phyloP scores from a whole-genome alignment of 2,888 invertebrate species.

The Acleris holmiana region DNA sequence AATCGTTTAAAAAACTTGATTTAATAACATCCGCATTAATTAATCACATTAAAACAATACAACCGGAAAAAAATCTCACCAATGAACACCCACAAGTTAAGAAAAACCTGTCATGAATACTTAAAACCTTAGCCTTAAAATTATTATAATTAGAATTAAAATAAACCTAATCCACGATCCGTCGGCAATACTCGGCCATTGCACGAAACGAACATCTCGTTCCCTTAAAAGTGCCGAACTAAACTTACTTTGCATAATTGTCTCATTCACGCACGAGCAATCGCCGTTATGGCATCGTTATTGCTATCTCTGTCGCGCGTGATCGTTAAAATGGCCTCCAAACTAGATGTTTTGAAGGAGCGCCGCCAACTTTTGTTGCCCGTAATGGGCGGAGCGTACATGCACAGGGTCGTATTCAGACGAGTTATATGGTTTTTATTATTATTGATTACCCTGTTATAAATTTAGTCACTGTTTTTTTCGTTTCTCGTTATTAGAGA shows the following conservation, averaged over 20 bases:
- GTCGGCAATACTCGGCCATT: slow-evolving; percentile 35
- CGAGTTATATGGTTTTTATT: slow-evolving; percentile 2
- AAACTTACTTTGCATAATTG: slow-evolving; percentile 82
- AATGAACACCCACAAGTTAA: no score
- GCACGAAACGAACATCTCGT: slow-evolving; percentile 29
- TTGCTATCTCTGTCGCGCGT: slow-evolving; percentile 71
- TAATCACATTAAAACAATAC: no score
- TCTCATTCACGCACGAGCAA: slow-evolving; percentile 78
- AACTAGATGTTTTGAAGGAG: slow-evolving; percentile 85
- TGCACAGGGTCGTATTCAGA: slow-evolving; percentile 67
- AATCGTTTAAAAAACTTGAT: neutral
- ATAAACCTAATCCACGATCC: slow-evolving; percentile 11
- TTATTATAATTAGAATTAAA: neutral
- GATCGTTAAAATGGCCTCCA: slow-evolving; percentile 84
- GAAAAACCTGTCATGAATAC: neutral
- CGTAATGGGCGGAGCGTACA: slow-evolving; percentile 84
- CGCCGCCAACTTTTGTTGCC: slow-evolving; percentile 82
- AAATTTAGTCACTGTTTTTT: neutral
- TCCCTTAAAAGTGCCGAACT: slow-evolving; percentile 54
- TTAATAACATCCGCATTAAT: no score
- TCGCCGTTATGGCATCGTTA: slow-evolving; percentile 56
- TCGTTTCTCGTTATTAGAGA: no score
- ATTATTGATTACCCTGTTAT: neutral
- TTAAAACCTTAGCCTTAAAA: neutral
- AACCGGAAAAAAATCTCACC: no score